phyloP scores from a whole-genome alignment of 2,797 vertebrate species.

The Hydrophis major region DNA sequence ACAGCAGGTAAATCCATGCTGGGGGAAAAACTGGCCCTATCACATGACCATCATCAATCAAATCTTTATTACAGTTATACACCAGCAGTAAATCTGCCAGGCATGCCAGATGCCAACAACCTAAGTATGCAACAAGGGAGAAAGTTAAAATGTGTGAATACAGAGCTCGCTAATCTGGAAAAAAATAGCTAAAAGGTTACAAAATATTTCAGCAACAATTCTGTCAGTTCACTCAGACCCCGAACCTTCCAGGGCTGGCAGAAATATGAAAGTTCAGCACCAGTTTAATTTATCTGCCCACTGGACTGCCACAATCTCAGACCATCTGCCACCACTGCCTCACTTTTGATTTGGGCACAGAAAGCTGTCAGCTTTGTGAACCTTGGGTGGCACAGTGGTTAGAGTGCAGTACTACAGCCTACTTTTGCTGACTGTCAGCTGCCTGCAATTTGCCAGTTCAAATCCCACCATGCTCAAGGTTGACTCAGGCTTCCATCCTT shows the following conservation, averaged over 20 bases:
- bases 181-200: neutral
- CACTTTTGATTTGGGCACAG: neutral
- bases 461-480: too few relatives aligned
- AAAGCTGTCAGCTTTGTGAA: neutral
- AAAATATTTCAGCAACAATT: neutral
- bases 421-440: too few relatives aligned
- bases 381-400: too few relatives aligned
- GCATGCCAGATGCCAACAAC: neutral
- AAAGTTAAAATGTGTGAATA: neutral
- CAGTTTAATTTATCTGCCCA: neutral
- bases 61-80: neutral
- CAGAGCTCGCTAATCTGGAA: neutral
- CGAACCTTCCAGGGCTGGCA: neutral
- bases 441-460: too few relatives aligned
- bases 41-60: neutral
- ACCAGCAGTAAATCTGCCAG: neutral
- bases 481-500: too few relatives aligned
- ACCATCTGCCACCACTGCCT: neutral
- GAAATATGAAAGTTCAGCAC: neutral
- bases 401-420: too few relatives aligned
- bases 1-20: neutral
- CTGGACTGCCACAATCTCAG: neutral
- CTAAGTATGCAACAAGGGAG: neutral
- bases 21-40: neutral
- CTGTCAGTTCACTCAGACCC: neutral